Evolutionary conservation across 2,888 invertebrate genomes (phyloP).

Genomic region (Ceraclea dissimilis): DNA sequence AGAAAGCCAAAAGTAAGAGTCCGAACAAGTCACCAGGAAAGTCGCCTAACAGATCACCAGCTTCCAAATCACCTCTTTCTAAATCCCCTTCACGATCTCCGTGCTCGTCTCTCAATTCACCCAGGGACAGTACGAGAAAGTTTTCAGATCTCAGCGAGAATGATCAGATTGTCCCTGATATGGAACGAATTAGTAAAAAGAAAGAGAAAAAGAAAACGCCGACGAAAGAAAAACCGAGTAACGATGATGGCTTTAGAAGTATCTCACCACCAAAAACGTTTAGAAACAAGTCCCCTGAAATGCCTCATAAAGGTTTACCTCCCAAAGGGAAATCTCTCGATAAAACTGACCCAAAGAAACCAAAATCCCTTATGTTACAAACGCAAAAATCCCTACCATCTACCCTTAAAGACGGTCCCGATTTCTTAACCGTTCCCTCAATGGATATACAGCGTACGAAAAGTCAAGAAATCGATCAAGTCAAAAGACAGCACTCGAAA

Average conservation of each 20-base stretch:
- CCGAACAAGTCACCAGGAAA: slow-evolving; percentile 40
- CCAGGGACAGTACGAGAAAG: slow-evolving; percentile 46
- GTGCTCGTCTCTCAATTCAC: slow-evolving; percentile 47
- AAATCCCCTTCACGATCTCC: slow-evolving; percentile 48
- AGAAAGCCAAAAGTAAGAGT: slow-evolving; percentile 34
- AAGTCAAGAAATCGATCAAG: slow-evolving; percentile 54
- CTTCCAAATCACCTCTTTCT: slow-evolving; percentile 44
- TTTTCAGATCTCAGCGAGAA: slow-evolving; percentile 44
- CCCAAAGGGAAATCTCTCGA: slow-evolving; percentile 43
- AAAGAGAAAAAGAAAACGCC: slow-evolving; percentile 41
- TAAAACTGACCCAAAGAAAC: slow-evolving; percentile 40
- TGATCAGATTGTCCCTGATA: slow-evolving; percentile 46
- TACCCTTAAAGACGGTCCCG: slow-evolving; percentile 45
- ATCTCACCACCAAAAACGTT: slow-evolving; percentile 26
- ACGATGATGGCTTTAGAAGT: slow-evolving; percentile 34
- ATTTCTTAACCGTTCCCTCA: slow-evolving; percentile 47
- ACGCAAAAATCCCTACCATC: slow-evolving; percentile 52
- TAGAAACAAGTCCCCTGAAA: slow-evolving; percentile 33
- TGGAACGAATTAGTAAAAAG: slow-evolving; percentile 42
- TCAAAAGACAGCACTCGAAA: slow-evolving; percentile 46
- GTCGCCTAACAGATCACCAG: slow-evolving; percentile 42
- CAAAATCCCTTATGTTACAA: slow-evolving; percentile 37
- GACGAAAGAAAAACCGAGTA: slow-evolving; percentile 16
- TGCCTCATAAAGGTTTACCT: slow-evolving; percentile 20
- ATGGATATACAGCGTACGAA: slow-evolving; percentile 52